These are phyloP conservation scores for Dendrolimus punctatus DNA, from an alignment of 1,140 invertebrate genomes.

Conservation along the genomic window DNA sequence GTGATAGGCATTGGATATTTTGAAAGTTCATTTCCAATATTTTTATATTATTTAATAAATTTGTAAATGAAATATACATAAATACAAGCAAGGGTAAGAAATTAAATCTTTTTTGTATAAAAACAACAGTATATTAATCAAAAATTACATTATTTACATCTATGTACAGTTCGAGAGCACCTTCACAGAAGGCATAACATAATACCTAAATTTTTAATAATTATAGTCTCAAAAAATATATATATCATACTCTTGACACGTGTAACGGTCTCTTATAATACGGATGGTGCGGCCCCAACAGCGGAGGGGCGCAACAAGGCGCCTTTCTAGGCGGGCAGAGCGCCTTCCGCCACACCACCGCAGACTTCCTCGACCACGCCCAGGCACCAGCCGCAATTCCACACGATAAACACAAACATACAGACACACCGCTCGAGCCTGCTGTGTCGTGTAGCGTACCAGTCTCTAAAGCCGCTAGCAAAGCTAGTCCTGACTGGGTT, in stretches of 20 bases:
- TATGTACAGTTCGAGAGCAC: conserved; percentile 55
- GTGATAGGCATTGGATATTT: too few species aligned
- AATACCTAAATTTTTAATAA: neutral
- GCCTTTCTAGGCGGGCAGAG: conserved; percentile 59
- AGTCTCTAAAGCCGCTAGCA: conserved; percentile 71
- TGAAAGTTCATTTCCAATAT: too few species aligned
- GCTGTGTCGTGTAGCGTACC: conserved; percentile 40
- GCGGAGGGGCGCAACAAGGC: conserved; percentile 45
- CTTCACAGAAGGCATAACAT: conserved; percentile 67
- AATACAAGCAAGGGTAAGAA: neutral
- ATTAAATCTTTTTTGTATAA: conserved; percentile 16
- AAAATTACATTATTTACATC: conserved; percentile 61
- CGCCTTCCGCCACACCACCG: conserved; percentile 80
- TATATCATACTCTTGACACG: conserved; percentile 57
- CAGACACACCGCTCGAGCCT: conserved; percentile 69
- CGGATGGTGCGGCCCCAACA: conserved; percentile 49
- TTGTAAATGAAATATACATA: too few species aligned
- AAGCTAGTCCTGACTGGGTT: conserved; percentile 66
- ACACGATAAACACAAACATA: conserved; percentile 84
- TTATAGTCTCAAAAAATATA: neutral
- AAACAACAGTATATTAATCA: conserved; percentile 34
- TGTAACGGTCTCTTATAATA: conserved; percentile 60
- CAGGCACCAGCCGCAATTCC: conserved; percentile 90
- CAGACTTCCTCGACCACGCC: conserved; percentile 93
- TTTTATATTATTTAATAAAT: too few species aligned